Percentiles rank a stretch among this genome's conserved stretches.
Conservation (phyloP, 2,888 invertebrate species). For the Prenolepis imparis region DNA sequence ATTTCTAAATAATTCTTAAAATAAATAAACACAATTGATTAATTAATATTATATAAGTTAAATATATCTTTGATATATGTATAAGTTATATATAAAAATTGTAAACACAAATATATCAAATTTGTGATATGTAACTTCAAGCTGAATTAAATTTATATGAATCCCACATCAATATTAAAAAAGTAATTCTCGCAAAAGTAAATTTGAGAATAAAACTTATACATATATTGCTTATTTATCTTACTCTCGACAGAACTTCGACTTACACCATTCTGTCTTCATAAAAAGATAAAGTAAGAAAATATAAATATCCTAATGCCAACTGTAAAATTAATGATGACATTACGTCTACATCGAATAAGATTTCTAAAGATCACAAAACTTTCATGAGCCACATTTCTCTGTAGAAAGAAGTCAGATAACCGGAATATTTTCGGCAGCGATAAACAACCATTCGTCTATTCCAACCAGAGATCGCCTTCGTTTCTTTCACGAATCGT, state of each 20-base stretch:
- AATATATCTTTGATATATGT: background rate
- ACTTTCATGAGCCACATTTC: constrained; percentile 61
- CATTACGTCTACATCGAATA: background rate
- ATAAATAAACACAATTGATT: background rate
- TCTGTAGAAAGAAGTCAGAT: constrained; percentile 57
- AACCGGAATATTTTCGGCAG: constrained; percentile 73
- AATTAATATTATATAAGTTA: background rate
- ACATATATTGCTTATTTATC: background rate
- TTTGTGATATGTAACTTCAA: background rate
- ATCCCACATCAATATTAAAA: background rate
- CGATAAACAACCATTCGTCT: constrained; percentile 79
- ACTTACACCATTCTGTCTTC: background rate
- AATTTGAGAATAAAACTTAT: background rate
- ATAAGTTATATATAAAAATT: background rate
- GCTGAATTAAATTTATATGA: background rate
- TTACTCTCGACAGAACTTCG: background rate
- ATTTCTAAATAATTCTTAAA: background rate
- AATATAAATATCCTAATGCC: constrained; percentile 1
- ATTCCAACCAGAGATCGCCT: constrained; percentile 43
- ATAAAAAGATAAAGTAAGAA: background rate
- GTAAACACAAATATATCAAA: background rate
- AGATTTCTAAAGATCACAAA: background rate
- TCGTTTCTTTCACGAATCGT: constrained; percentile 64
- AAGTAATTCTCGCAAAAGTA: background rate
- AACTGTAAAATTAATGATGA: background rate